Evolutionary conservation across 2,113 vertebrate species (phyloP).

Genomic region (Larimichthys crocea): DNA sequence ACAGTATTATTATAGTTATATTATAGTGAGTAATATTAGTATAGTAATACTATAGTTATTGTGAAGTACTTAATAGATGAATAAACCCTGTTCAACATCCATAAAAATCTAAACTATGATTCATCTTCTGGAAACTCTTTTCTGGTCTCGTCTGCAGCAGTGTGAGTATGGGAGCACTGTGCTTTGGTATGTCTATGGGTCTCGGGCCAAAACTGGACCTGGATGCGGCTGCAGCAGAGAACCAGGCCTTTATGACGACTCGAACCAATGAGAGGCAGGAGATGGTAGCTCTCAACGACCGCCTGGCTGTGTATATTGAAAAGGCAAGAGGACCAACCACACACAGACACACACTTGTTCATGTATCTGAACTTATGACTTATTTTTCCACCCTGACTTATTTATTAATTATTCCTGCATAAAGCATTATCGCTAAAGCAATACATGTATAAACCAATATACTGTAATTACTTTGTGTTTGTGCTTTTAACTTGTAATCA

Average conservation of each 20-base stretch:
- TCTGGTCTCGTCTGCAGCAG: conserved; percentile 56
- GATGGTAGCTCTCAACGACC: conserved; percentile 83
- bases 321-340: conserved; percentile 63
- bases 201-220: conserved; percentile 71
- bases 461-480: too few species aligned
- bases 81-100: neutral
- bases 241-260: conserved; percentile 77
- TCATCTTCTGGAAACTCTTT: neutral
- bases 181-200: conserved; percentile 63
- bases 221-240: conserved; percentile 80
- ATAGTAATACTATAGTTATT: neutral
- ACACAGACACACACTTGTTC: neutral
- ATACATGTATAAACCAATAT: neutral
- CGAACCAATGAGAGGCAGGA: conserved; percentile 81
- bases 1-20: too few species aligned
- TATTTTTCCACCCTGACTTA: neutral
- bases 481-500: neutral
- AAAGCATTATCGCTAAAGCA: neutral
- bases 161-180: conserved; percentile 70
- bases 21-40: neutral
- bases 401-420: neutral
- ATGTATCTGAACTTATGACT: neutral
- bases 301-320: conserved; percentile 82
- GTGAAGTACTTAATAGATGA: neutral
- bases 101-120: neutral